Percentiles rank a stretch among this genome's conserved stretches.
Conservation (phyloP, 2,888 invertebrate genomes). For the Drosophila incognita region DNA sequence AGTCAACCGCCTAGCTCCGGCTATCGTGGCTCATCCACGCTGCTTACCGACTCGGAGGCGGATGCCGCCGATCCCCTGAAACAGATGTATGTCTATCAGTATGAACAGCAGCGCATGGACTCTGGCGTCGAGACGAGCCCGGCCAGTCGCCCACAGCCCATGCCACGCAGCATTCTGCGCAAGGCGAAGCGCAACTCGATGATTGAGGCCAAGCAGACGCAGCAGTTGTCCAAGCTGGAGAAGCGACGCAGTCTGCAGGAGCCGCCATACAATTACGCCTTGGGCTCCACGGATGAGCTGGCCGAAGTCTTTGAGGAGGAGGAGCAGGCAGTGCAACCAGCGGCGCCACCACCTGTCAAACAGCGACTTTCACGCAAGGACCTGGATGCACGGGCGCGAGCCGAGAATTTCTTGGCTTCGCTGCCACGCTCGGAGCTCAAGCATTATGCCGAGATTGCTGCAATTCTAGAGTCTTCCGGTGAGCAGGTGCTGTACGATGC, state of each 20-base stretch:
- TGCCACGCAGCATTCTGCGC: slow-evolving; percentile 85
- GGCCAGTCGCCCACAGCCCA: slow-evolving; percentile 86
- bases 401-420: slow-evolving; percentile 84
- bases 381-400: slow-evolving; percentile 83
- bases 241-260: slow-evolving; percentile 92
- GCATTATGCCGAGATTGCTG: slow-evolving; percentile 85
- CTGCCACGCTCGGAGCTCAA: slow-evolving; percentile 85
- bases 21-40: slow-evolving; percentile 93
- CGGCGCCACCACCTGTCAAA: slow-evolving; percentile 60
- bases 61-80: slow-evolving; percentile 84
- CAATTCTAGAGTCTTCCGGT: slow-evolving; percentile 83
- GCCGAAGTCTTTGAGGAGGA: slow-evolving; percentile 84
- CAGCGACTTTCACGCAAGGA: slow-evolving; percentile 84
- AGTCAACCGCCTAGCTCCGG: slow-evolving; percentile 89
- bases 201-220: slow-evolving; percentile 88
- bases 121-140: slow-evolving; percentile 85
- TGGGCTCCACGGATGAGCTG: slow-evolving; percentile 82
- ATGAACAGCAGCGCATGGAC: slow-evolving; percentile 90
- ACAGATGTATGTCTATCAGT: slow-evolving; percentile 91
- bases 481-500: slow-evolving; percentile 83
- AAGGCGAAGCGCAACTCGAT: slow-evolving; percentile 90
- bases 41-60: slow-evolving; percentile 89
- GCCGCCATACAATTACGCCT: slow-evolving; percentile 87
- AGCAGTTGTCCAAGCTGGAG: slow-evolving; percentile 85
- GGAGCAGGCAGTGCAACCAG: slow-evolving; percentile 41